Conservation (phyloP, 2,113 vertebrate species). For the Mesitornis unicolor region DNA sequence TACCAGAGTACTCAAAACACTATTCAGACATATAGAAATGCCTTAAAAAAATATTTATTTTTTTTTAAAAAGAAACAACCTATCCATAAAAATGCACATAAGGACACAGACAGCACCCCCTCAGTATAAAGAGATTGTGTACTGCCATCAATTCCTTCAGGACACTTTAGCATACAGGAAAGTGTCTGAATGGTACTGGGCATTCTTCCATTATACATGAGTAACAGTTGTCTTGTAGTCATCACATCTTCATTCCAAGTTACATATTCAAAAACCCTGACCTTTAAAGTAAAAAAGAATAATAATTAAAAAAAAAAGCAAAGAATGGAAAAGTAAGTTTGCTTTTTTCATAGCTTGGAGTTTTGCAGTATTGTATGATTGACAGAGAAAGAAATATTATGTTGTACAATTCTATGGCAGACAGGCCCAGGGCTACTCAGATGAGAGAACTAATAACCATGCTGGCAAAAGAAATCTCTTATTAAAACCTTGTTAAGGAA, state of each 20-base stretch:
- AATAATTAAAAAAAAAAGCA: neutral
- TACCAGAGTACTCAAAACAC: neutral
- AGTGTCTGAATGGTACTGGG: neutral
- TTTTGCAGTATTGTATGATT: slow-evolving; percentile 40
- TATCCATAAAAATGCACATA: neutral
- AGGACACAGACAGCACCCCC: neutral
- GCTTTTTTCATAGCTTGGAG: slow-evolving; percentile 39
- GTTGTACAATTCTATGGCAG: slow-evolving; percentile 52
- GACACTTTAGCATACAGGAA: neutral
- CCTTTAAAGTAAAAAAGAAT: neutral
- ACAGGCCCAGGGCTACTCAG: slow-evolving; percentile 62
- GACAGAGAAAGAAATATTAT: slow-evolving; percentile 68
- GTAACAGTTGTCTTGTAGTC: neutral
- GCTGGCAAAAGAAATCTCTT: slow-evolving; percentile 62
- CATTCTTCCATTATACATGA: slow-evolving; percentile 6
- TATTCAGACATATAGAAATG: neutral
- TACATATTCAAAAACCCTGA: slow-evolving; percentile 1
- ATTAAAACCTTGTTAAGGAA: slow-evolving; percentile 72
- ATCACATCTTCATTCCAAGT: slow-evolving; percentile 22
- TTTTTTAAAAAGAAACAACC: neutral
- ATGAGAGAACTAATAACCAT: slow-evolving; percentile 66
- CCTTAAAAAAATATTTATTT: neutral
- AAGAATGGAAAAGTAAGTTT: slow-evolving; percentile 10
- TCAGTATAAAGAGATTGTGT: neutral
- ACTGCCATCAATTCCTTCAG: neutral